A percentile compares a stretch with the other conserved stretches of the same genome.
phyloP scores from a whole-genome alignment of 2,888 invertebrate species.

The Trichopoda pennipes region DNA sequence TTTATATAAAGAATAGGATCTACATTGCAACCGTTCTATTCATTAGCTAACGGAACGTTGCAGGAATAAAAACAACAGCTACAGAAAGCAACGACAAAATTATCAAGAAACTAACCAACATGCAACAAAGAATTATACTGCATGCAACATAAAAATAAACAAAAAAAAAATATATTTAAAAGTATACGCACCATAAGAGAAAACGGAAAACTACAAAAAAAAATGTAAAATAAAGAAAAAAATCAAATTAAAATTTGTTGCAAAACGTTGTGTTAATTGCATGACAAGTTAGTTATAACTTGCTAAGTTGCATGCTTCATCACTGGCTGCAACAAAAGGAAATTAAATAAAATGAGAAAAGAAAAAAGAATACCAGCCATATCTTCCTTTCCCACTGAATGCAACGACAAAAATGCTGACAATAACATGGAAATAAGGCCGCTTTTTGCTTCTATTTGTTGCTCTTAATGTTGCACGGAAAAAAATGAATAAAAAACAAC shows the following conservation, averaged over 20 bases:
- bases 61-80: constrained; percentile 6
- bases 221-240: constrained; percentile 39
- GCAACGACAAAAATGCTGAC: constrained; percentile 41
- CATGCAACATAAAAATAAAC: constrained; percentile 46
- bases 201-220: constrained; percentile 51
- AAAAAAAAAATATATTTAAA: constrained; percentile 28
- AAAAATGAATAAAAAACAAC: constrained; percentile 7
- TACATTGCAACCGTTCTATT: constrained; percentile 15
- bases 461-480: neutral
- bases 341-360: constrained; percentile 43
- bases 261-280: constrained; percentile 68
- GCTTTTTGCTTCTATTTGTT: constrained; percentile 5
- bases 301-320: constrained; percentile 65
- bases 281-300: constrained; percentile 69
- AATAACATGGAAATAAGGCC: constrained; percentile 44
- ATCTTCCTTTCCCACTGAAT: constrained; percentile 3
- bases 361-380: constrained; percentile 2
- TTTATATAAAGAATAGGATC: too few relatives aligned
- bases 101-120: constrained; percentile 49
- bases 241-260: constrained; percentile 67
- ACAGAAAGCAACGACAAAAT: constrained; percentile 42
- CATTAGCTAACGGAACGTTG: constrained; percentile 59
- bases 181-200: constrained; percentile 42
- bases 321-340: constrained; percentile 57
- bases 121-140: constrained; percentile 46